These are phyloP conservation scores for Petrocephalus microphthalmus DNA, from an alignment of 2,113 vertebrate genomes.

Conservation along the genomic window DNA sequence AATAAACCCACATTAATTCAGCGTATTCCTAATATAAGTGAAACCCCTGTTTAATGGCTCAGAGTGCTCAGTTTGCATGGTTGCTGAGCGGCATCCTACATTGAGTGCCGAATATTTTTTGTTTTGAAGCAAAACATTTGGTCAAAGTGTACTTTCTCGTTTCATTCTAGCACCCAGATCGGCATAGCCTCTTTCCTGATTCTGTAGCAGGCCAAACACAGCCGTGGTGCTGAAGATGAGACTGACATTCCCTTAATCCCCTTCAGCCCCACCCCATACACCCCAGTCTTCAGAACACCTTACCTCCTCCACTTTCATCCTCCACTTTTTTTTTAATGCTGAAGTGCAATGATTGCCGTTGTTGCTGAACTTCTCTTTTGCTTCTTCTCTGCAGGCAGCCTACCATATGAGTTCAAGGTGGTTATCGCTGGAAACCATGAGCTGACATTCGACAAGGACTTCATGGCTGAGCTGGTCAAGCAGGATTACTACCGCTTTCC, in stretches of 20 bases:
- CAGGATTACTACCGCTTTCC: conserved; percentile 99
- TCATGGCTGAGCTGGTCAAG: conserved; percentile 98
- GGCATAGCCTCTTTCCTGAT: not conserved
- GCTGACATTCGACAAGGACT: conserved; percentile 99
- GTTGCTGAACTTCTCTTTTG: not conserved
- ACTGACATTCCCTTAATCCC: not conserved
- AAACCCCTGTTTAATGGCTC: not conserved
- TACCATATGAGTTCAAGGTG: conserved; percentile 97
- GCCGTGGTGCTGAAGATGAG: not conserved
- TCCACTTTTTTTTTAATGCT: not conserved
- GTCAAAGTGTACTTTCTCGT: not conserved
- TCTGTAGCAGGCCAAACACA: not conserved
- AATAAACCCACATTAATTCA: not conserved
- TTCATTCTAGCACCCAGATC: not conserved
- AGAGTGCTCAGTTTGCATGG: not conserved
- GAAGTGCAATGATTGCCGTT: not conserved
- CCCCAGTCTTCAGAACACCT: not conserved
- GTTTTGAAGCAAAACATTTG: not conserved
- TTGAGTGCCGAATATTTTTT: not conserved
- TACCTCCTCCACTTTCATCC: not conserved
- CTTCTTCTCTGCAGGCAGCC: conserved; percentile 70
- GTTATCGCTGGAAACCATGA: conserved; percentile 99
- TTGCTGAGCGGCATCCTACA: not conserved
- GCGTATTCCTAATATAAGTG: not conserved
- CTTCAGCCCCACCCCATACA: not conserved